Evolutionary conservation across 2,888 invertebrate species (phyloP), one percentile per base, ranked within the genome.

Genomic region (Hymenopus coronatus): DNA sequence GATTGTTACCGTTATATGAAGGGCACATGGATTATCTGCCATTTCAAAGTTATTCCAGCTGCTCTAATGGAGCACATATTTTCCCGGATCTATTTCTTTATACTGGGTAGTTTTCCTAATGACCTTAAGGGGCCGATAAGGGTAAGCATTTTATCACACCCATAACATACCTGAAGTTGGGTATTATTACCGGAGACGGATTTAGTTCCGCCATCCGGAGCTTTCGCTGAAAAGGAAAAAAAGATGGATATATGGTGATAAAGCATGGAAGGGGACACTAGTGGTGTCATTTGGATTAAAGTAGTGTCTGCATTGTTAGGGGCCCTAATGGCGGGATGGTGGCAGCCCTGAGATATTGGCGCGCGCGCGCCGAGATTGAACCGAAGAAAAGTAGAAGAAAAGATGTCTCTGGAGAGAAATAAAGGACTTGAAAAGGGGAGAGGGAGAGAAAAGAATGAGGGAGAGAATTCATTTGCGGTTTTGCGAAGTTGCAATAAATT

Each of bases 401-500:
- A 89, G 90, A 90, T 90, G 90, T 90, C 89, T 88, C 88, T 40
- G 54, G 89, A 87, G 88, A 88, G 90, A 90, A 87, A 88, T 88
- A 88, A 88, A 89, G 87, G 88, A 87, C 33, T 83, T 87, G 88
- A 81, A 70, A 88, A 89, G 70, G 70, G 84, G 33, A 40, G 82
- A 84, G 27, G 82, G 82, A 83, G 70, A 28, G 25, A 15, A 28
- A 28, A 27, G 70, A 83, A 54, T 28, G 70, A 81, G 28, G 88
- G 83, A 87, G 82, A 87, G 84, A 89, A 90, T 90, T 90, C 90
- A 89, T 90, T 90, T 90, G 90, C 88, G 90, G 90, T 85, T 82
- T 88, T 87, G 89, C 88, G 90, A 87, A 88, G 82, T 90, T 84
- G 89, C 89, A 90, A 90, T 90, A 90, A 90, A 90, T 90, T 90